phyloP scores from a whole-genome alignment of 2,797 vertebrate species.

The Sciurus carolinensis region DNA sequence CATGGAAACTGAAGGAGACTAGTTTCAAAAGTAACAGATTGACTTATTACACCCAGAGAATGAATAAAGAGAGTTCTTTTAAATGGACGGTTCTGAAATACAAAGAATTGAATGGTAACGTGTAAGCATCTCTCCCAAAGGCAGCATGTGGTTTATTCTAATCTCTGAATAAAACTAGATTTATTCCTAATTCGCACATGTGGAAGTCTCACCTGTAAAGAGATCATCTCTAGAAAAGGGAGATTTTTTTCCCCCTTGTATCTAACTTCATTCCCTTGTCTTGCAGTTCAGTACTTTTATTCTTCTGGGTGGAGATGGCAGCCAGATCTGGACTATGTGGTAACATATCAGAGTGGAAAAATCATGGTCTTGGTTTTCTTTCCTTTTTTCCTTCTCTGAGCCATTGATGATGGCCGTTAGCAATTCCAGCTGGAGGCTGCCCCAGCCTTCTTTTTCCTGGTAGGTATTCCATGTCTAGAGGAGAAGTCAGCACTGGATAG shows the following conservation, averaged over 20 bases:
- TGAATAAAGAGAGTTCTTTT: not conserved
- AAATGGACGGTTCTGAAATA: not conserved
- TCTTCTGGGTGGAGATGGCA: conserved; percentile 48
- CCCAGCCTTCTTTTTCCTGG: conserved; percentile 75
- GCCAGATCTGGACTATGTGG: not conserved
- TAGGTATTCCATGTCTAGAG: conserved; percentile 82
- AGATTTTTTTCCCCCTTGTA: not conserved
- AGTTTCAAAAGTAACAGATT: not conserved
- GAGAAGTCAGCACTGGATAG: conserved; percentile 82
- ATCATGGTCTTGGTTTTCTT: not conserved
- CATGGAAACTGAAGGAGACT: not conserved
- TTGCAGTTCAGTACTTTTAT: conserved; percentile 17
- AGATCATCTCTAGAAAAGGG: not conserved
- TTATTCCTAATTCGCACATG: not conserved
- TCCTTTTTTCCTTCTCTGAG: not conserved
- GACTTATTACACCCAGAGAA: not conserved
- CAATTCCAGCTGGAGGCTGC: conserved; percentile 75
- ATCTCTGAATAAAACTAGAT: not conserved
- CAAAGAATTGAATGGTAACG: not conserved
- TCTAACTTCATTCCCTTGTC: conserved; percentile 31
- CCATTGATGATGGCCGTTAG: conserved; percentile 33
- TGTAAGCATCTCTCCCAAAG: not conserved
- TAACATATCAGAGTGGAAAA: not conserved
- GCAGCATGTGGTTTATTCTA: not conserved
- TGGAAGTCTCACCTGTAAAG: not conserved